These are phyloP conservation scores for Philopotamus ludificatus DNA, from an alignment of 1,140 invertebrate species.

Conservation along the genomic window DNA sequence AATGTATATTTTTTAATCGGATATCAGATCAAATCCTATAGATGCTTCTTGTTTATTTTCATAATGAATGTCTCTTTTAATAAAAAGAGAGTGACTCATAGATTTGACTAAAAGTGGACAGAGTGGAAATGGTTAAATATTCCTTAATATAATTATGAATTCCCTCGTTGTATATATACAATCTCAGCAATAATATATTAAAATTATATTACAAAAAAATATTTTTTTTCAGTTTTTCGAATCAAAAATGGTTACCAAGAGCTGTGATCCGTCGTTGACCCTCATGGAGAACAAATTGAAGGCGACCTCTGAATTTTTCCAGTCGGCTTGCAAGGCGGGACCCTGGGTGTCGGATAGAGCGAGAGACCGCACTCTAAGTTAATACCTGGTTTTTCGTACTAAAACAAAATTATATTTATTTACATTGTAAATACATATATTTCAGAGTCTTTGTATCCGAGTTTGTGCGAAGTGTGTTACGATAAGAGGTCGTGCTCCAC, in stretches of 20 bases:
- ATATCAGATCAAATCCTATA: no score
- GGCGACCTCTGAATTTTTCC: conserved; percentile 68
- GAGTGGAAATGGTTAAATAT: no score
- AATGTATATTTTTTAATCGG: no score
- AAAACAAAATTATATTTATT: neutral
- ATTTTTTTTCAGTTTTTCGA: conserved; percentile 66
- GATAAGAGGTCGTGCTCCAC: conserved; percentile 61
- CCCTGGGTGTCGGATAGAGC: conserved; percentile 70
- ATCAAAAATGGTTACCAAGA: conserved; percentile 63
- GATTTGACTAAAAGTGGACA: no score
- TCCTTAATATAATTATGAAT: no score
- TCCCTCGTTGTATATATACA: no score
- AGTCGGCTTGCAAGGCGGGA: conserved; percentile 75
- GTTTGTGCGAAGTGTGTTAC: conserved; percentile 69
- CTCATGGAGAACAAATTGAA: conserved; percentile 71
- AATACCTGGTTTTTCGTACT: neutral
- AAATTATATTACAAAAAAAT: no score
- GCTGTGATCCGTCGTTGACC: conserved; percentile 65
- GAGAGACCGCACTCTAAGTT: conserved; percentile 70
- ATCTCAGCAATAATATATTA: no score
- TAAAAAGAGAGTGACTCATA: no score
- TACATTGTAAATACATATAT: conserved; percentile 28
- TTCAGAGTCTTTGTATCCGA: conserved; percentile 67
- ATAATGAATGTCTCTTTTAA: no score
- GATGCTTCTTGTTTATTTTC: no score